Base-by-base conservation (phyloP, 2,113 vertebrate species). In the Atrichornis clamosus region DNA sequence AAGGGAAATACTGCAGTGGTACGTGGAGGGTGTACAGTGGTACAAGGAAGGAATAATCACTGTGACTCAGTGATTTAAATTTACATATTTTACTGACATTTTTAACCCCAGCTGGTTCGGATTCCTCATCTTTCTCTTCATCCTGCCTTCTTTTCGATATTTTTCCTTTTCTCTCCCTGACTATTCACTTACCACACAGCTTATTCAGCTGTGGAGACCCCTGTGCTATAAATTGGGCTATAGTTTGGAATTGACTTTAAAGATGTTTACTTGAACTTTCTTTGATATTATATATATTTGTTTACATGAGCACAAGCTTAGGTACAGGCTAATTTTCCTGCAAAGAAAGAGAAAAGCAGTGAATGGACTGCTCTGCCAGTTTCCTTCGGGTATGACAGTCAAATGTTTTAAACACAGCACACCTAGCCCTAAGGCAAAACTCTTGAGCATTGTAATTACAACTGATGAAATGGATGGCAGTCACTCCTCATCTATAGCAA, bases 201-300 rank as follows among this genome's bases (percentile, higher is more conserved):
- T 87, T 37, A 60, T 81, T 52, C 17, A 75, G 8, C 23, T 46
- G 15, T 2, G 2, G 17, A 39, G 10, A 86, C 7, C 12, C 6
- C 32, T 58, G 17, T 69, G 28, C 26, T 88, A 7, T 17, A 23
- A 17, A 14, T 7, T 32, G 16, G 5, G 44, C 3, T 42, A 13
- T 13, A 58, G 18, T 24, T 83, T 41, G 49, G 32, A 50, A 35
- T 0, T 77, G 5, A 8, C 28, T 91, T 79, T 47, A 67, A 26
- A 70, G 33, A 12, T 42, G 7, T 7, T 68, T 7, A 15, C 2
- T 37, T 62, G 28, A 80, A 83, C 8, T 39, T 50, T 42, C 11
- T 68, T 81, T 0, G 1, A 8, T n/a, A 44, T 7, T 50, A 9
- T 2, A 28, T 1, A 0, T 24, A 17, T 9, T 12, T 72, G 5